Conservation (phyloP, 2,113 vertebrate genomes). For the Hemibagrus wyckioides region DNA sequence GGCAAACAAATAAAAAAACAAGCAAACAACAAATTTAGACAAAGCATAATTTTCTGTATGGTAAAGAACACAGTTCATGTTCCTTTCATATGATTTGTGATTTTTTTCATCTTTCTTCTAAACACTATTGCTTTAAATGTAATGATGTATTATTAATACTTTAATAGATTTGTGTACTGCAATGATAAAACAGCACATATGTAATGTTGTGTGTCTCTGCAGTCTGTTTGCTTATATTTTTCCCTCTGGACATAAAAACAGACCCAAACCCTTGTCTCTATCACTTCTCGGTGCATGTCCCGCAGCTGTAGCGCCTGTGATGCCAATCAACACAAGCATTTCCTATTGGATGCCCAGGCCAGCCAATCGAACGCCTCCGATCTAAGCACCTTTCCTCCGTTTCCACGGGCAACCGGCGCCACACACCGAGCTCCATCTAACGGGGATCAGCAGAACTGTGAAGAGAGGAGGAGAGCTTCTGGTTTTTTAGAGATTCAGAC, state of each 20-base stretch:
- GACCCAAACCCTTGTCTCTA: background rate
- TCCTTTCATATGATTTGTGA: background rate
- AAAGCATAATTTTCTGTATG: background rate
- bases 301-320: conserved; percentile 71
- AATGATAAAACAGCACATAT: background rate
- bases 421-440: conserved; percentile 38
- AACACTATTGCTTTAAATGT: background rate
- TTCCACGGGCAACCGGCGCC: conserved; percentile 48
- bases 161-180: background rate
- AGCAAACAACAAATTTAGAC: background rate
- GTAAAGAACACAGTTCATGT: background rate
- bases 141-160: background rate
- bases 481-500: background rate
- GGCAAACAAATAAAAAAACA: background rate
- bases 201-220: background rate
- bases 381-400: conserved; percentile 53
- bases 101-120: background rate
- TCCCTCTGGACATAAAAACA: background rate
- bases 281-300: conserved; percentile 71
- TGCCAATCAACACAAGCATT: conserved; percentile 68
- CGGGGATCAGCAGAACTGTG: conserved; percentile 1
- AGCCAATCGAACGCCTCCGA: conserved; percentile 68
- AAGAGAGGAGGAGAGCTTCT: background rate
- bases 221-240: background rate
- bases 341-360: conserved; percentile 73